Percentiles rank a stretch among this genome's conserved stretches.
These are phyloP conservation scores for Pyralis farinalis DNA, from an alignment of 2,888 invertebrate genomes.

Conservation along the genomic window DNA sequence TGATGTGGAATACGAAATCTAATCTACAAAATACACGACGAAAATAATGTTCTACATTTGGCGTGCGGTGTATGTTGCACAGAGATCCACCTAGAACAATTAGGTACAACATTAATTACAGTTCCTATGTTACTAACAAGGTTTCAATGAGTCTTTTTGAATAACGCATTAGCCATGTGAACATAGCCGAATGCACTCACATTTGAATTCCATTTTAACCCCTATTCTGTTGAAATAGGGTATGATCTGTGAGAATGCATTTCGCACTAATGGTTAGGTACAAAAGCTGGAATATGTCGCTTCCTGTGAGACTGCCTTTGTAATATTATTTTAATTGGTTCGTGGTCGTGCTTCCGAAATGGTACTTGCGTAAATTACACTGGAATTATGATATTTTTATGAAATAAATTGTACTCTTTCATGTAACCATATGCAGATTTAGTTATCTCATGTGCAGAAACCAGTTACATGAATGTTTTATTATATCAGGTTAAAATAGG, in stretches of 20 bases:
- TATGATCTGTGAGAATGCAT: not conserved
- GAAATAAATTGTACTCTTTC: too few species aligned
- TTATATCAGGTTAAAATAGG: too few species aligned
- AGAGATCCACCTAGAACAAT: not conserved
- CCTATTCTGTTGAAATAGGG: slow-evolving; percentile 2
- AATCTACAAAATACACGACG: too few species aligned
- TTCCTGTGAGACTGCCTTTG: slow-evolving; percentile 23
- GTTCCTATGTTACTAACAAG: slow-evolving; percentile 16
- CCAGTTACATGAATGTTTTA: too few species aligned
- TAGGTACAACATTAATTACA: slow-evolving; percentile 14
- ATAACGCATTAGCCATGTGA: slow-evolving; percentile 15
- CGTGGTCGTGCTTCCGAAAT: too few species aligned
- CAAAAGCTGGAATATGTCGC: not conserved
- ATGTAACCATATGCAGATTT: too few species aligned
- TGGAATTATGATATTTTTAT: too few species aligned
- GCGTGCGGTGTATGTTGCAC: not conserved
- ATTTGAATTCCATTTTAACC: slow-evolving; percentile 8
- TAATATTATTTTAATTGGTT: slow-evolving; percentile 31
- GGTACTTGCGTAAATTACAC: too few species aligned
- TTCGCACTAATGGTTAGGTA: slow-evolving; percentile 1
- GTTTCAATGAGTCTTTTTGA: slow-evolving; percentile 19
- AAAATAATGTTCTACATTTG: not conserved
- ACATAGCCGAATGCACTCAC: not conserved
- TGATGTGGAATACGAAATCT: too few species aligned
- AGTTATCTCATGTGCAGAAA: too few species aligned